Evolutionary conservation across 37 sponge, comb jelly and placozoan genomes (phyloP), one percentile per base, ranked within the genome.

Genomic region (Aphrocallistes beatrix): DNA sequence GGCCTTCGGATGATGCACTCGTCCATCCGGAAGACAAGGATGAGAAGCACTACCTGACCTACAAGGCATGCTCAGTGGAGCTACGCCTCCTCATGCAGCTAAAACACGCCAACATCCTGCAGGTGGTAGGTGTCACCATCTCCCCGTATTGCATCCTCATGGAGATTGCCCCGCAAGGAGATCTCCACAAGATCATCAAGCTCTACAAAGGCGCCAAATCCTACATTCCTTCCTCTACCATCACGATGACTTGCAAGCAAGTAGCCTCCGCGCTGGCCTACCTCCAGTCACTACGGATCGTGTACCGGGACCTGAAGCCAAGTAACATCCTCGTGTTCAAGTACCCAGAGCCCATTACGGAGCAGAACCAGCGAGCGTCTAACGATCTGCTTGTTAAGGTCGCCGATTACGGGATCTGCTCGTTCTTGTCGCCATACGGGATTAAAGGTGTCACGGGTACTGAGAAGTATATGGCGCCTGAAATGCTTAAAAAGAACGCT

Each of bases 401-500:
- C 36, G 75, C 86, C 1, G 86, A 86, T n/a, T 86, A 86, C 23
- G 86, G 86, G 37, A 82, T 86, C 23, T 17, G 81, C 36, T 81
- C 49, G 1, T 86, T 86, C 36, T n/a, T 81, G 21, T 10, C 39
- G 6, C 49, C 81, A n/a, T 36, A 36, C 38, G 86, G 86, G 9
- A 1, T 86, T 9, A 81, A 82, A 82, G 36, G 75, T 21, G 38
- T 13, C 16, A 17, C 37, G 13, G 86, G 86, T 8, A 86, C 86
- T 36, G 81, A 86, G 75, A 81, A 36, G 37, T 86, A 86, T 37
- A 86, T 86, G 86, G 86, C 86, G 1, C 86, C 86, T 1, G 86
- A 86, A 34, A 19, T 86, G 37, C 75, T 36, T 36, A 82, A 81
- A 6, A 81, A 38, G 81, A 10, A 10, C 10, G 81, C 82, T 3